phyloP scores from a whole-genome alignment of 2,888 invertebrate species.

The Theodoxus fluviatilis region DNA sequence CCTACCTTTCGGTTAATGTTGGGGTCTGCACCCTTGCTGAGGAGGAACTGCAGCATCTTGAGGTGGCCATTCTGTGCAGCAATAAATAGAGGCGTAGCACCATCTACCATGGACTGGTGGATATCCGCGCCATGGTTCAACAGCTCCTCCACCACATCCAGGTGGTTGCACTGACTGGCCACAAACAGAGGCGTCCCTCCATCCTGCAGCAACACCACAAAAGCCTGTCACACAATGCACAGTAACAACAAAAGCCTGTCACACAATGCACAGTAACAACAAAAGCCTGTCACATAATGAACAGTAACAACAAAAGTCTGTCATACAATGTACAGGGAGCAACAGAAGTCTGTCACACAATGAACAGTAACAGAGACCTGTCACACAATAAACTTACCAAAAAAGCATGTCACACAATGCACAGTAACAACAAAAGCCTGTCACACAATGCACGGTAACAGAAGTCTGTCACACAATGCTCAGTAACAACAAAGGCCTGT shows the following conservation, averaged over 20 bases:
- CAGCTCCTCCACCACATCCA: slow-evolving; percentile 78
- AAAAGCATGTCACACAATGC: neutral
- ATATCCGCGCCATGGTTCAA: slow-evolving; percentile 77
- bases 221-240: neutral
- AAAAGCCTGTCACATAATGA: too few species aligned
- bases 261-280: too few species aligned
- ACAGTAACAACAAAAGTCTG: too few species aligned
- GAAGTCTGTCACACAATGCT: too few species aligned
- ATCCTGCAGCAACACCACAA: slow-evolving; percentile 73
- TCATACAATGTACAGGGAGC: too few species aligned
- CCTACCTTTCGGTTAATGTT: slow-evolving; percentile 59
- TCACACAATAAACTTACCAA: too few species aligned
- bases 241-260: neutral
- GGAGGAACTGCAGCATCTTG: slow-evolving; percentile 57
- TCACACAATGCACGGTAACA: too few species aligned
- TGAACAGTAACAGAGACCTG: too few species aligned
- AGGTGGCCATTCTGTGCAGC: slow-evolving; percentile 91
- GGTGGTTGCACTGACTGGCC: slow-evolving; percentile 92
- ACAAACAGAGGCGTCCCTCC: slow-evolving; percentile 90
- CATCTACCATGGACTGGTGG: slow-evolving; percentile 79
- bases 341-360: too few species aligned
- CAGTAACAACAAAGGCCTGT: too few species aligned
- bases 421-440: neutral
- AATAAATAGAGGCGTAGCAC: slow-evolving; percentile 84
- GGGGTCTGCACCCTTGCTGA: slow-evolving; percentile 59